phyloP scores from a whole-genome alignment of 2,113 vertebrate genomes.

The Pteruthius melanotis region DNA sequence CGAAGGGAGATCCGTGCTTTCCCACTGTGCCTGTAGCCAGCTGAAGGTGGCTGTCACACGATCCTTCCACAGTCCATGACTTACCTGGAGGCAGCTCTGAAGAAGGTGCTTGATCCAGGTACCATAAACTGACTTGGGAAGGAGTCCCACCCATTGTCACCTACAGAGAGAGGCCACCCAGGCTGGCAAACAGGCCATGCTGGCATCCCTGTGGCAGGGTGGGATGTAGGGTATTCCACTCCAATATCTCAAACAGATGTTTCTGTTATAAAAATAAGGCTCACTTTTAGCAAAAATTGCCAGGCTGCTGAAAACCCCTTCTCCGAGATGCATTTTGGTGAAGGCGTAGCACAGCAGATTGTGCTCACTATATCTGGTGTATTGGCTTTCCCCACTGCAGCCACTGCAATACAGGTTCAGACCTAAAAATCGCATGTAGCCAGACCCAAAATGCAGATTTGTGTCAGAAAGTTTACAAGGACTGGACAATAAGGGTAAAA shows the following conservation, averaged over 20 bases:
- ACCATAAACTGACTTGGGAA: not conserved
- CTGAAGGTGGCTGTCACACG: not conserved
- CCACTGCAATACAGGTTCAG: no score
- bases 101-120: not conserved
- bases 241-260: not conserved
- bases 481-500: not conserved
- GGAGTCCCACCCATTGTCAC: not conserved
- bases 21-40: not conserved
- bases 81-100: not conserved
- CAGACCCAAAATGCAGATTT: not conserved
- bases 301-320: not conserved
- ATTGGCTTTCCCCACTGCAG: not conserved
- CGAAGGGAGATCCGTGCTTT: accelerated
- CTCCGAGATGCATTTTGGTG: not conserved
- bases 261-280: not conserved
- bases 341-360: not conserved
- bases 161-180: not conserved
- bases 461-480: not conserved
- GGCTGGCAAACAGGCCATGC: not conserved
- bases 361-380: accelerated
- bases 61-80: accelerated
- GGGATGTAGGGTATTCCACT: not conserved
- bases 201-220: not conserved
- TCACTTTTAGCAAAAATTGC: not conserved
- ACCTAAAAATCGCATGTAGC: not conserved